Evolutionary conservation across 2,888 invertebrate species (phyloP).

Genomic region (Tipula unca): DNA sequence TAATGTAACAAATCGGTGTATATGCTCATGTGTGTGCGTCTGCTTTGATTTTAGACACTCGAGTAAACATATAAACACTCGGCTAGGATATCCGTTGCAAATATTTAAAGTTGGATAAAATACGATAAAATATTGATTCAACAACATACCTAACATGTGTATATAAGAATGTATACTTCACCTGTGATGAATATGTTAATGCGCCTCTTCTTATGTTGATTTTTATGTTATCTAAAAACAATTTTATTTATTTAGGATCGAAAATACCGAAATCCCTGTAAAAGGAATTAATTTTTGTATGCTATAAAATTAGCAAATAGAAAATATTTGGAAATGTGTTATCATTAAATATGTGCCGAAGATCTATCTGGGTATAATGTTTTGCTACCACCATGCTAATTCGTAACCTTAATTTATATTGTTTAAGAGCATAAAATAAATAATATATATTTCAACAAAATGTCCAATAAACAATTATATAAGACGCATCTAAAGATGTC

Average conservation of each 20-base stretch:
- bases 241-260: not conserved
- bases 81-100: not conserved
- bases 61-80: not conserved
- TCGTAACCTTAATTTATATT: no score
- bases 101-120: not conserved
- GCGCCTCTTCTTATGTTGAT: not conserved
- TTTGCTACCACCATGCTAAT: not conserved
- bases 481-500: not conserved
- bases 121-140: not conserved
- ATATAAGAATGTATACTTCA: not conserved
- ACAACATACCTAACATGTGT: not conserved
- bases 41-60: not conserved
- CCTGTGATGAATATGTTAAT: not conserved
- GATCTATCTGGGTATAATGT: not conserved
- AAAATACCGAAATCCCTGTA: not conserved
- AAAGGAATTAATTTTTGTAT: not conserved
- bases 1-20: not conserved
- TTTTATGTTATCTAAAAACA: not conserved
- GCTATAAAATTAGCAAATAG: not conserved
- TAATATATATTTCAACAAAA: not conserved
- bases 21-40: no score
- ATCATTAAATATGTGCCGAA: not conserved
- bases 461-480: not conserved
- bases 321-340: not conserved
- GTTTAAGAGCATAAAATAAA: no score